Conservation (phyloP, 2,888 invertebrate species). For the Acleris emargana region DNA sequence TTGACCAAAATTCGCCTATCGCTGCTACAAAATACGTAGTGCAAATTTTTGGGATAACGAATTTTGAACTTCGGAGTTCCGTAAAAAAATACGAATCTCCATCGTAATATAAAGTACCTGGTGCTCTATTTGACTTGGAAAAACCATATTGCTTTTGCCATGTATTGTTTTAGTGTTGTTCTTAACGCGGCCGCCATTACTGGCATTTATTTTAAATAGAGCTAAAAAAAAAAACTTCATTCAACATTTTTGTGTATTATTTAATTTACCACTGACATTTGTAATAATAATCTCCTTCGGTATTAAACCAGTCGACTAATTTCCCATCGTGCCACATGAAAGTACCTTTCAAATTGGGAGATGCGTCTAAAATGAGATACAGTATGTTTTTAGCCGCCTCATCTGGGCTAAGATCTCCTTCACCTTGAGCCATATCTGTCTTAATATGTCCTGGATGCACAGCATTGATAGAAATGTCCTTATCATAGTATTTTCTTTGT, state of each 20-base stretch:
- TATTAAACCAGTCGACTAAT: slow-evolving; percentile 85
- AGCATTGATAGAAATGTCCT: slow-evolving; percentile 71
- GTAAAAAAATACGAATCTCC: too few species aligned
- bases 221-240: neutral
- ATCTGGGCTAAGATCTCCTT: slow-evolving; percentile 84
- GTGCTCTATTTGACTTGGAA: too few species aligned
- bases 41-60: too few species aligned
- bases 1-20: too few species aligned
- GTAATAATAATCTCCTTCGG: slow-evolving; percentile 63
- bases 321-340: slow-evolving; percentile 86
- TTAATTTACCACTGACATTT: slow-evolving; percentile 35
- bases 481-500: slow-evolving; percentile 61
- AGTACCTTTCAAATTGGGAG: slow-evolving; percentile 84
- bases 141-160: too few species aligned
- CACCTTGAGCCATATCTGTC: slow-evolving; percentile 78
- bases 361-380: slow-evolving; percentile 85
- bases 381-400: slow-evolving; percentile 82
- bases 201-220: too few species aligned
- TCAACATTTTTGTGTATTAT: neutral
- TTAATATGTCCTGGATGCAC: slow-evolving; percentile 68
- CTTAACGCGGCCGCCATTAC: too few species aligned
- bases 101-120: too few species aligned
- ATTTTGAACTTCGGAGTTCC: too few species aligned
- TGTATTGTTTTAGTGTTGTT: too few species aligned
- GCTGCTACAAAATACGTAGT: too few species aligned